phyloP scores from a whole-genome alignment of 2,797 vertebrate species.

The Platalea minor region DNA sequence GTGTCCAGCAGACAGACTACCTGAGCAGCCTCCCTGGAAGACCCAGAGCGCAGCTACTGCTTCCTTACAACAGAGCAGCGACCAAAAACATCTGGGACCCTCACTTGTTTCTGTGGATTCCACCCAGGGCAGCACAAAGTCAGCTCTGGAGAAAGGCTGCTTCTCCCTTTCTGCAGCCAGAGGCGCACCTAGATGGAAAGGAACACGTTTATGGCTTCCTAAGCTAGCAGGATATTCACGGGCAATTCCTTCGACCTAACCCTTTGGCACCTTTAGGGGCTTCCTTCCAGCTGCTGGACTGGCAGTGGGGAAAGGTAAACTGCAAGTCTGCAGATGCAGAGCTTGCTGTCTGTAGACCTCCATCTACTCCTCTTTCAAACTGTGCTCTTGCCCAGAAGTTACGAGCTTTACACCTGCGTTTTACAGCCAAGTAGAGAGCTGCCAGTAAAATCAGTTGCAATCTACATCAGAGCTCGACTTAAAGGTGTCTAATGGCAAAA shows the following conservation, averaged over 20 bases:
- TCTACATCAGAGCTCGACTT: not conserved
- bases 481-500: slow-evolving; percentile 34
- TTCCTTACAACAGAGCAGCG: not conserved
- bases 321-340: not conserved
- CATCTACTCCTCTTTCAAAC: not conserved
- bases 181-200: slow-evolving; percentile 35
- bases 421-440: not conserved
- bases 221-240: not conserved
- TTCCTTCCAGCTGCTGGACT: not conserved
- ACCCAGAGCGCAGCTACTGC: not conserved
- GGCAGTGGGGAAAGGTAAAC: not conserved
- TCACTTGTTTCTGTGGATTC: slow-evolving; percentile 39
- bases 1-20: not conserved
- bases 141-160: slow-evolving; percentile 47
- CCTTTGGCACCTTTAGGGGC: not conserved
- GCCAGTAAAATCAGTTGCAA: slow-evolving; percentile 19
- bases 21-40: not conserved
- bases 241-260: not conserved
- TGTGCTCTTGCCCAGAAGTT: not conserved
- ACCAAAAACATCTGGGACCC: not conserved
- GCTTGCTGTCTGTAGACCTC: not conserved
- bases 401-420: not conserved
- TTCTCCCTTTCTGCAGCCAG: slow-evolving; percentile 49
- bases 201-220: slow-evolving; percentile 34
- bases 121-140: slow-evolving; percentile 52